A percentile compares a stretch with the other conserved stretches of the same genome.
Evolutionary conservation across 1,140 invertebrate species (phyloP).

Genomic region (Drosophila sulfurigaster): DNA sequence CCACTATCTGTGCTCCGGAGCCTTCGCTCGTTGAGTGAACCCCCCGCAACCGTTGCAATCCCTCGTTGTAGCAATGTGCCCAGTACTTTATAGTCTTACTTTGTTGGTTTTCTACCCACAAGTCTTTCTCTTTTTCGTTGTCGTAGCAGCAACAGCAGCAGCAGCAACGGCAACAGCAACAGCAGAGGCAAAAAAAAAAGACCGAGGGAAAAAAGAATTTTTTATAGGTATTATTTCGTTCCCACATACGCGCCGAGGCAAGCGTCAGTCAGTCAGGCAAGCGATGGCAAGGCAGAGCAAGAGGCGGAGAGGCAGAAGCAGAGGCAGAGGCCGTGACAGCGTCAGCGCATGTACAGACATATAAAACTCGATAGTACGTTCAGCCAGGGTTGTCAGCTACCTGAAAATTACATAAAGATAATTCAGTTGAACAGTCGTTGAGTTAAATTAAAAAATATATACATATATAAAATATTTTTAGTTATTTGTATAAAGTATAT

Average conservation of each 20-base stretch:
- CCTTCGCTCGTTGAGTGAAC: constrained; percentile 1
- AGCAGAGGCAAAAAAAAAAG: constrained; percentile 58
- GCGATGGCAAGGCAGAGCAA: constrained; percentile 7
- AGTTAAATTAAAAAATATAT: no score
- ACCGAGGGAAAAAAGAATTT: constrained; percentile 66
- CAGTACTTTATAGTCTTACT: constrained; percentile 81
- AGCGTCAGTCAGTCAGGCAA: constrained; percentile 63
- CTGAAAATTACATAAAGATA: constrained; percentile 4
- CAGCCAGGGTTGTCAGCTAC: constrained; percentile 62
- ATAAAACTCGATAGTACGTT: constrained; percentile 78
- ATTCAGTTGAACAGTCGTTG: neutral
- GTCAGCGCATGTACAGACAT: constrained; percentile 72
- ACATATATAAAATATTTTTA: no score
- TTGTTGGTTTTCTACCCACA: constrained; percentile 84
- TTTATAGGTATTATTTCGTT: constrained; percentile 82
- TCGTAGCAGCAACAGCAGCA: constrained; percentile 56
- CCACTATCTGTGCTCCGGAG: neutral
- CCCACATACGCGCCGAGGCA: constrained; percentile 79
- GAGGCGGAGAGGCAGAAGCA: constrained; percentile 25
- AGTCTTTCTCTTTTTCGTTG: constrained; percentile 83
- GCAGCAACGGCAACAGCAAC: constrained; percentile 11
- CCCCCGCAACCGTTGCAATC: constrained; percentile 38
- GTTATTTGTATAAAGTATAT: no score
- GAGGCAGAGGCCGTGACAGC: constrained; percentile 74
- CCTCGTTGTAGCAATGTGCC: constrained; percentile 36